These are phyloP conservation scores for Mustela nigripes DNA, from an alignment of 2,113 vertebrate species.

Conservation along the genomic window DNA sequence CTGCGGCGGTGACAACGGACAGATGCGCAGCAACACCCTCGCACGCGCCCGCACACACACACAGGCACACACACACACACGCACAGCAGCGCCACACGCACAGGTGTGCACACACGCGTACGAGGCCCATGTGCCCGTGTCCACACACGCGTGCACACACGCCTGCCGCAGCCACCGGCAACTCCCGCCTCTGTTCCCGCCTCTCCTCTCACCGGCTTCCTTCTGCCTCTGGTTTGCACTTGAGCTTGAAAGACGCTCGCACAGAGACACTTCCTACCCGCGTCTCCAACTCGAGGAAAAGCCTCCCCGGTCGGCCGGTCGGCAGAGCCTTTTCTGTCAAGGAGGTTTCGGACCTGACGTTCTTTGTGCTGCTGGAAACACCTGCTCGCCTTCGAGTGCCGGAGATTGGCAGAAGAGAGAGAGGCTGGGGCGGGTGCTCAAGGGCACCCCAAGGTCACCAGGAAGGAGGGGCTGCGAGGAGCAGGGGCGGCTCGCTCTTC, in stretches of 20 bases:
- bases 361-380: background rate
- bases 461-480: background rate
- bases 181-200: background rate
- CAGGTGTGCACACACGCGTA: background rate
- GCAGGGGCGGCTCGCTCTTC: fast-evolving
- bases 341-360: fast-evolving
- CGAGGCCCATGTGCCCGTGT: background rate
- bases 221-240: background rate
- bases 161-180: fast-evolving
- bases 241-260: background rate
- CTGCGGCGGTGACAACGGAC: background rate
- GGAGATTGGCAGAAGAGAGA: background rate
- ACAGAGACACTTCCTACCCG: background rate
- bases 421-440: background rate
- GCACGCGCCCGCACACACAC: background rate
- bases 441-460: conserved; percentile 46
- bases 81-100: fast-evolving
- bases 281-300: background rate
- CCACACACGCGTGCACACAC: background rate
- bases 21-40: fast-evolving
- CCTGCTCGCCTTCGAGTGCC: background rate
- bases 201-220: background rate
- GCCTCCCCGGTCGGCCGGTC: fast-evolving
- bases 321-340: fast-evolving
- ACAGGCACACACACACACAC: background rate